Evolutionary conservation across 2,113 vertebrate genomes (phyloP).

Genomic region (Lepus timidus): DNA sequence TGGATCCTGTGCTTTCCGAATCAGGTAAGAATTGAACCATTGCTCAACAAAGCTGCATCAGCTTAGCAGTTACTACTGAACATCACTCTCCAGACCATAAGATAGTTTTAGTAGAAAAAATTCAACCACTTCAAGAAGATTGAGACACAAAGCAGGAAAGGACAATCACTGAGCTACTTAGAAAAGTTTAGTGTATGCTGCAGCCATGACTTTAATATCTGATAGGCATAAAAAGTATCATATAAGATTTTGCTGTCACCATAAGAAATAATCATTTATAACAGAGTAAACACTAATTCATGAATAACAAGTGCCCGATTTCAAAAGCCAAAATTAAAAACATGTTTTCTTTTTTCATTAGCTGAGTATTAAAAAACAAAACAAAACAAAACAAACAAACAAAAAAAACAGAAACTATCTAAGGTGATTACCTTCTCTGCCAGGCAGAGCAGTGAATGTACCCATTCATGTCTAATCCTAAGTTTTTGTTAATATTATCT

Average conservation of each 20-base stretch:
- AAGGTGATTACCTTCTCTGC: neutral
- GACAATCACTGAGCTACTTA: neutral
- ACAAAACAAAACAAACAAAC: no score
- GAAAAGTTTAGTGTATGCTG: neutral
- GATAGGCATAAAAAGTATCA: neutral
- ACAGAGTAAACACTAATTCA: neutral
- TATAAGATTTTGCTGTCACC: neutral
- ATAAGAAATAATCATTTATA: neutral
- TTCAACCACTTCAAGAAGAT: neutral
- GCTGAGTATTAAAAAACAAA: neutral
- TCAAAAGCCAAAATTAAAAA: slow-evolving; percentile 15
- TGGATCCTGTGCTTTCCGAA: neutral
- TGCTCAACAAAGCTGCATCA: neutral
- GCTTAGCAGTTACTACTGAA: neutral
- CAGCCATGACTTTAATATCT: neutral
- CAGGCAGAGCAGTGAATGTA: neutral
- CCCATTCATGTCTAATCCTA: neutral
- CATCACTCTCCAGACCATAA: neutral
- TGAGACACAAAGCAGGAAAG: neutral
- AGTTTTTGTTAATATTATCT: slow-evolving; percentile 4
- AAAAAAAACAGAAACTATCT: neutral
- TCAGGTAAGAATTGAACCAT: neutral
- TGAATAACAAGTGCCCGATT: neutral
- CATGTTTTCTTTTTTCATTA: neutral
- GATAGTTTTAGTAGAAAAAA: neutral